These are phyloP conservation scores for Ifrita kowaldi DNA, from an alignment of 2,113 vertebrate species.

Conservation along the genomic window DNA sequence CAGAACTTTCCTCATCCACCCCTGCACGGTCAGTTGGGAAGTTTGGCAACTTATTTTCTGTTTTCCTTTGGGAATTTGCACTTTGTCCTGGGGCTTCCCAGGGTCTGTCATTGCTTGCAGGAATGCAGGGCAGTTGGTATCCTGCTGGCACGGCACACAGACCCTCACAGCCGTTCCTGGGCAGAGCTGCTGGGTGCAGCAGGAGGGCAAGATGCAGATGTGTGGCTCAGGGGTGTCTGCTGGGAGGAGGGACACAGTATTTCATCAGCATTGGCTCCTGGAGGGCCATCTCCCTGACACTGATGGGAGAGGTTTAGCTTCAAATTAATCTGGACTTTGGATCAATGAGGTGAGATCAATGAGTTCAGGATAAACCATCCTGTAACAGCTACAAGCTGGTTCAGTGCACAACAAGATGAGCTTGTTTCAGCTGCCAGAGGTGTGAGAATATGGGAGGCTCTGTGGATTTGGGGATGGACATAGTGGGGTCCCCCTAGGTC, in stretches of 20 bases:
- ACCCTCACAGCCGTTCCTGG: not conserved
- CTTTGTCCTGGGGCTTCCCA: not conserved
- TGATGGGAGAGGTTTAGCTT: not conserved
- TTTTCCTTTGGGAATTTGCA: not conserved
- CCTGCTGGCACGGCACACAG: not conserved
- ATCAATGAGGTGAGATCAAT: not conserved
- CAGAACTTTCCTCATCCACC: not conserved
- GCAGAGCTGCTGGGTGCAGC: not conserved
- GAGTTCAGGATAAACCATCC: not conserved
- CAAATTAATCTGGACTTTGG: not conserved
- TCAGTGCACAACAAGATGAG: not conserved
- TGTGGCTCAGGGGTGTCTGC: not conserved
- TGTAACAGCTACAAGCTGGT: not conserved
- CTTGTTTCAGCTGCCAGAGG: not conserved
- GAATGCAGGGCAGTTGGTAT: accelerated
- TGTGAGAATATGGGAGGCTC: accelerated
- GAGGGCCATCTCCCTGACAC: not conserved
- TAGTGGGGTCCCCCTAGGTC: not conserved
- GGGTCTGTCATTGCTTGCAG: not conserved
- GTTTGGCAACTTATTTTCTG: not conserved
- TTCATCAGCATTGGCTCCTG: not conserved
- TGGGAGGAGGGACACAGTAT: not conserved
- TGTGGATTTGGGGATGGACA: not conserved
- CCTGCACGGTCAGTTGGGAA: not conserved
- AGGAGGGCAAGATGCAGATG: not conserved